These are phyloP conservation scores for Semnopithecus entellus DNA, from an alignment of 2,113 vertebrate species.

Conservation along the genomic window DNA sequence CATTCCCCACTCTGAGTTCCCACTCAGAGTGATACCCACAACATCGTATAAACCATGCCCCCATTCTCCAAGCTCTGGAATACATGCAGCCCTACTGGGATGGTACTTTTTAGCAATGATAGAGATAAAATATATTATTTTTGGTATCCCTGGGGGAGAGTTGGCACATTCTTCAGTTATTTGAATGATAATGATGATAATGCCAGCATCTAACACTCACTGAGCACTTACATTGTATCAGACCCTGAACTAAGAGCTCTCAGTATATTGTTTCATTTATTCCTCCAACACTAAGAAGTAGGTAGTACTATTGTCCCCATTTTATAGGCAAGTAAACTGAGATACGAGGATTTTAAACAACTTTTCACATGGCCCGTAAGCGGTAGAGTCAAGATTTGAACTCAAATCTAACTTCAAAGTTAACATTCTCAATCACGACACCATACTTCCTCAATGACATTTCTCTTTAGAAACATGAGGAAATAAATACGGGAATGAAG, in stretches of 20 bases:
- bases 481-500: background rate
- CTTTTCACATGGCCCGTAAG: background rate
- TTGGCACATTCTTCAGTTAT: background rate
- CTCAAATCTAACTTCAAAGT: background rate
- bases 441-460: background rate
- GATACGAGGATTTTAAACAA: background rate
- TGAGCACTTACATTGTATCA: background rate
- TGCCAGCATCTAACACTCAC: background rate
- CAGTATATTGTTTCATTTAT: background rate
- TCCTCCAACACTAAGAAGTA: background rate
- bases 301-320: background rate
- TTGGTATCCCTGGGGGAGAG: background rate
- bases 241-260: background rate
- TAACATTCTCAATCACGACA: background rate
- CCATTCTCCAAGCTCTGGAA: background rate
- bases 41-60: background rate
- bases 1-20: background rate
- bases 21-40: background rate
- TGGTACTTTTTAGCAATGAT: background rate
- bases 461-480: slow-evolving; percentile 2
- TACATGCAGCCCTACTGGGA: background rate
- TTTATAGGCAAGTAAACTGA: slow-evolving; percentile 5
- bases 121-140: background rate
- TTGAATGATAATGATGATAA: background rate
- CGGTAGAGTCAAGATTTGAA: background rate